These are phyloP conservation scores for Aphelenchoides fujianensis DNA, from an alignment of 1,140 invertebrate genomes.

Conservation along the genomic window DNA sequence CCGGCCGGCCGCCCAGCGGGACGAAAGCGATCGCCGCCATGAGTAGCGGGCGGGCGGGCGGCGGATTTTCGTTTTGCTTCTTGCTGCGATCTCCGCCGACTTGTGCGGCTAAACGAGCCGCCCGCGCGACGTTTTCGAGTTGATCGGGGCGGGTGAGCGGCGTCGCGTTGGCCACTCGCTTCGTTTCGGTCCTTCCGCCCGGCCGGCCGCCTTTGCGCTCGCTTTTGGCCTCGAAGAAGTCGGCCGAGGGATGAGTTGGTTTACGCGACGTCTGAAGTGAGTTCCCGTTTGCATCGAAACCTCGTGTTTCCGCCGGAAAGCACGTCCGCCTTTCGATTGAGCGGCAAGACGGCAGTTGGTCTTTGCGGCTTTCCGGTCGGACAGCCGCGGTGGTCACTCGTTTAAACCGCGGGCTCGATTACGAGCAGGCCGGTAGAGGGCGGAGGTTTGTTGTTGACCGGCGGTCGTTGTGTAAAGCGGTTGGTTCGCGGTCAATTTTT, in stretches of 20 bases:
- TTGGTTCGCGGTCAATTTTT: neutral
- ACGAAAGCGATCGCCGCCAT: too few relatives aligned
- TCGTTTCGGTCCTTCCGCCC: too few relatives aligned
- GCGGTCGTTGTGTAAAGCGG: neutral
- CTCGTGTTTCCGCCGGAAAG: neutral
- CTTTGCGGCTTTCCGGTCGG: neutral
- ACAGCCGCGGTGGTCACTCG: neutral
- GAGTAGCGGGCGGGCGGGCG: too few relatives aligned
- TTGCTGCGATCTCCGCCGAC: neutral
- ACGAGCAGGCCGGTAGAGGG: too few relatives aligned
- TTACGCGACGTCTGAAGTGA: neutral
- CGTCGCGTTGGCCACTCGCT: neutral
- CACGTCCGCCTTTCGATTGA: neutral
- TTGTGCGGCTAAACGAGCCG: neutral
- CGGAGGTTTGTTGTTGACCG: neutral
- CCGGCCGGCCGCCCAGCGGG: too few relatives aligned
- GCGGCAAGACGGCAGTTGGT: neutral
- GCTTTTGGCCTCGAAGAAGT: neutral
- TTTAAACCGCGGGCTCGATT: neutral
- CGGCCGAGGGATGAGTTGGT: neutral
- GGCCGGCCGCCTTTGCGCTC: too few relatives aligned
- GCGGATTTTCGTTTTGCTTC: too few relatives aligned
- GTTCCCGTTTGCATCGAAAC: neutral
- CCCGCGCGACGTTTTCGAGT: neutral
- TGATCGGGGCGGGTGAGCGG: neutral